Conservation (phyloP, 1,140 invertebrate genomes). For the Drosophila punjabiensis region DNA sequence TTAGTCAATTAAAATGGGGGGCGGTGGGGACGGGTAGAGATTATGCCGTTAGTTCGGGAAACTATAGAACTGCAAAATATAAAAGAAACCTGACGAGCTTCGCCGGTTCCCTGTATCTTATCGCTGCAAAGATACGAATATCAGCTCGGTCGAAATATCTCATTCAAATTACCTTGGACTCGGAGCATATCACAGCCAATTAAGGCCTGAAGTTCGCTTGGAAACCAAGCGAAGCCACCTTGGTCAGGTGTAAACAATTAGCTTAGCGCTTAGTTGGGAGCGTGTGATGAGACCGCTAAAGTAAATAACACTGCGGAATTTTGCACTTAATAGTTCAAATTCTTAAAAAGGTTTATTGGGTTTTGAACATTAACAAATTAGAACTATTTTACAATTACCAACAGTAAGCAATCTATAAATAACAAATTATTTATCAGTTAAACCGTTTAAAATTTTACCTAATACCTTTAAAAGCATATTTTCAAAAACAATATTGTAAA, state of each 20-base stretch:
- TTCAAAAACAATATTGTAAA: too few species aligned
- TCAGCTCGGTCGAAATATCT: slow-evolving; percentile 18
- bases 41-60: slow-evolving; percentile 40
- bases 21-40: slow-evolving; percentile 1
- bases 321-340: background rate
- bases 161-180: slow-evolving; percentile 35
- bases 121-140: slow-evolving; percentile 35
- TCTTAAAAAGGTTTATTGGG: background rate
- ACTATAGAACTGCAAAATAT: slow-evolving; percentile 72
- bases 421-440: background rate
- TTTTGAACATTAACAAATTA: background rate
- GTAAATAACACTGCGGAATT: background rate
- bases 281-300: slow-evolving; percentile 21
- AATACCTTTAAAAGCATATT: background rate
- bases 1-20: slow-evolving; percentile 29
- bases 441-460: background rate
- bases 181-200: slow-evolving; percentile 27
- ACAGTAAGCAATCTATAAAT: background rate
- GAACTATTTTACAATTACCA: background rate
- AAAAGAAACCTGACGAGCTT: slow-evolving; percentile 48
- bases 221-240: slow-evolving; percentile 19
- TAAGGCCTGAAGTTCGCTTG: slow-evolving; percentile 24
- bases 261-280: slow-evolving; percentile 33
- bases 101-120: slow-evolving; percentile 56
- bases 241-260: slow-evolving; percentile 58